phyloP scores from a whole-genome alignment of 2,888 invertebrate species.

The Synanthedon vespiformis region DNA sequence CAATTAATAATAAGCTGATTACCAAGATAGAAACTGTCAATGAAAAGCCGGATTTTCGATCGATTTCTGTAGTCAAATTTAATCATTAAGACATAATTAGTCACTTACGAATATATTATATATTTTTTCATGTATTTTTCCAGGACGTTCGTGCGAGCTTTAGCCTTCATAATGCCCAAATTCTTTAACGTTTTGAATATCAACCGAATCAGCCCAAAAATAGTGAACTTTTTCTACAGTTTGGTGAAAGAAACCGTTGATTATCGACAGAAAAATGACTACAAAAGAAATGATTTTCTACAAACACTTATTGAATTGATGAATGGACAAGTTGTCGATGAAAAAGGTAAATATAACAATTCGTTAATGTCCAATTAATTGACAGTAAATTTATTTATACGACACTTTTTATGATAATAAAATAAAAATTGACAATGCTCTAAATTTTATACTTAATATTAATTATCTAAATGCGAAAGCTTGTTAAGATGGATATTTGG shows the following conservation, averaged over 20 bases:
- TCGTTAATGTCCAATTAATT: neutral
- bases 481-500: no score
- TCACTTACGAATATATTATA: no score
- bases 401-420: no score
- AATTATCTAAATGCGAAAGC: no score
- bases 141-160: constrained; percentile 48
- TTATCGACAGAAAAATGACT: constrained; percentile 35
- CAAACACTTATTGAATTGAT: constrained; percentile 66
- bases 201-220: constrained; percentile 40
- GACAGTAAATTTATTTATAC: neutral
- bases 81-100: no score
- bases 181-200: constrained; percentile 44
- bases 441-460: no score
- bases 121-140: constrained; percentile 8
- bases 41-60: no score
- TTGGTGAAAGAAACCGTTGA: constrained; percentile 48
- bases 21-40: no score
- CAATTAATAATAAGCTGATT: no score
- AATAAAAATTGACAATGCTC: no score
- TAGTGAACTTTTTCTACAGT: constrained; percentile 47
- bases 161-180: constrained; percentile 53
- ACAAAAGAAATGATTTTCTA: constrained; percentile 63
- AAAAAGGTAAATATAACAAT: constrained; percentile 23
- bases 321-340: constrained; percentile 30
- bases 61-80: no score